phyloP scores from a whole-genome alignment of 2,113 vertebrate genomes.

The Sigmodon hispidus region DNA sequence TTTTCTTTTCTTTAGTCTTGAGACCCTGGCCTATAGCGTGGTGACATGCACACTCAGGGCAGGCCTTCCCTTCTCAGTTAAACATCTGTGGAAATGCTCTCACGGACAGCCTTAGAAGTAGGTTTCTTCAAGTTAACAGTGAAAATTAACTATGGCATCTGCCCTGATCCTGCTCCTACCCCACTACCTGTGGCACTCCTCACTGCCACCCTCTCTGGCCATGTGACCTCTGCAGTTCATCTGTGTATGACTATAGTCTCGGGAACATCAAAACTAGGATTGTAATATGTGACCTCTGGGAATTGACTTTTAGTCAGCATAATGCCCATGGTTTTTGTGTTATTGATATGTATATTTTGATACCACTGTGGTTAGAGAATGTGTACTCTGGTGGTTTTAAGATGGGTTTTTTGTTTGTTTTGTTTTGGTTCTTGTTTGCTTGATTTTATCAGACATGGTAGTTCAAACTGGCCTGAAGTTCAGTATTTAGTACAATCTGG shows the following conservation, averaged over 20 bases:
- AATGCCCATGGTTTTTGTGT: not conserved
- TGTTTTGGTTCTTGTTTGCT: not conserved
- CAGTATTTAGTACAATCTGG: not conserved
- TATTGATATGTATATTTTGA: not conserved
- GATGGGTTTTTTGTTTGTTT: not conserved
- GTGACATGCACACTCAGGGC: not conserved
- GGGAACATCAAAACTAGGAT: not conserved
- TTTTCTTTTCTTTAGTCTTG: not conserved
- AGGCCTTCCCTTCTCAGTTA: not conserved
- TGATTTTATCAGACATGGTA: not conserved
- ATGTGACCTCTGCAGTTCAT: not conserved
- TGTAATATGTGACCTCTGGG: not conserved
- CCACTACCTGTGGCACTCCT: too few species aligned
- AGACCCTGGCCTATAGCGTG: not conserved
- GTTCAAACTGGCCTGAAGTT: not conserved
- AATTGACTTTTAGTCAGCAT: not conserved
- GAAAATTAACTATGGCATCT: not conserved
- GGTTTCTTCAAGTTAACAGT: not conserved
- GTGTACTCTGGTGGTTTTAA: not conserved
- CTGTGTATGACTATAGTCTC: not conserved
- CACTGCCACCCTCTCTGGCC: not conserved
- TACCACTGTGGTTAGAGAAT: not conserved
- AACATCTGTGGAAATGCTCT: not conserved
- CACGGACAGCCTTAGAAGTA: not conserved
- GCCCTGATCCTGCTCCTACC: not conserved